Conservation (phyloP, 2,113 vertebrate genomes). For the Pelusios castaneus region DNA sequence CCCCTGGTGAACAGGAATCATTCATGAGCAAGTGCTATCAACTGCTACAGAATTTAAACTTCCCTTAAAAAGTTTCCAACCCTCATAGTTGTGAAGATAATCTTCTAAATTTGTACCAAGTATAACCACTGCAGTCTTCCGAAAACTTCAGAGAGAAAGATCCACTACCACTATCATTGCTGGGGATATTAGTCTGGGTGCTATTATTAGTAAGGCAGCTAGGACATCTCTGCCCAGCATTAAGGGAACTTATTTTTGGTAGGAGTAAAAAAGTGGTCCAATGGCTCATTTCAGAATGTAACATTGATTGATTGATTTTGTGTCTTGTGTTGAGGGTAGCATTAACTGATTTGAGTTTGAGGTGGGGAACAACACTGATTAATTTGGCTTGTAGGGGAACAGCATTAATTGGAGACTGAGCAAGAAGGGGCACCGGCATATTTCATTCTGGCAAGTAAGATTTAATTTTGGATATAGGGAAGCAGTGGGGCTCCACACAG, state of each 20-base stretch:
- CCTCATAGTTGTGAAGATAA: accelerated
- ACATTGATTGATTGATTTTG: background rate
- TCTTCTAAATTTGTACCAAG: background rate
- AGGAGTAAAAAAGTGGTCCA: background rate
- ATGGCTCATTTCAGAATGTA: background rate
- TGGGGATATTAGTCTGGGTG: background rate
- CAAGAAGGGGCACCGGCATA: background rate
- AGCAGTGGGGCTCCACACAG: background rate
- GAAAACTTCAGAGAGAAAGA: background rate
- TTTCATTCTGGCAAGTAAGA: background rate
- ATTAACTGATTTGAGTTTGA: background rate
- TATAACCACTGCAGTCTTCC: background rate
- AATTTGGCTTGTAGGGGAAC: background rate
- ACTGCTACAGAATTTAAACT: background rate
- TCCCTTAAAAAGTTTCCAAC: background rate
- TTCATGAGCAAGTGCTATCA: background rate
- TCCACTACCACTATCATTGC: background rate
- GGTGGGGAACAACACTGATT: background rate
- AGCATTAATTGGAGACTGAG: background rate
- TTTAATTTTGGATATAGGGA: background rate
- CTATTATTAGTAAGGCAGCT: background rate
- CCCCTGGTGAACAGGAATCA: background rate
- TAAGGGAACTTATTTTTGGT: background rate
- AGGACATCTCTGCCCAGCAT: background rate
- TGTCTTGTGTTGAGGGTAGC: too few species aligned